phyloP scores from a whole-genome alignment of 2,888 invertebrate species.

The Heliconius cydno region DNA sequence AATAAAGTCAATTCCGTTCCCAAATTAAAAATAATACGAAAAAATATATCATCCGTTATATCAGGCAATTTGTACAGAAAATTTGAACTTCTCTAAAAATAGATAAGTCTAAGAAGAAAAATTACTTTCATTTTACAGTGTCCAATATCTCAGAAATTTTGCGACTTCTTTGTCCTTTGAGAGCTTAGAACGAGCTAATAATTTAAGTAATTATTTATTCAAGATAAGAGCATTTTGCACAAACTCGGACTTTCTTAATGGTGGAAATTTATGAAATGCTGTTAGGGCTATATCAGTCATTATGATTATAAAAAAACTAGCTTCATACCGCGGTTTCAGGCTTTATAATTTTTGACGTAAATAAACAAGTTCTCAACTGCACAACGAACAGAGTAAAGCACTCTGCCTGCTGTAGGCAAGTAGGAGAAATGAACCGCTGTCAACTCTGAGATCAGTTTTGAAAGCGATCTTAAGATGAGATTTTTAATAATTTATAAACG shows the following conservation, averaged over 20 bases:
- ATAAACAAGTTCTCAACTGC: no score
- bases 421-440: no score
- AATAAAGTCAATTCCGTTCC: no score
- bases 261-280: constrained; percentile 32
- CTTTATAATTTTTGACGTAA: no score
- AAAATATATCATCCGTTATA: background rate
- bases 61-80: background rate
- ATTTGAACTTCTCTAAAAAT: background rate
- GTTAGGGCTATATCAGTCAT: constrained; percentile 9
- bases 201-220: constrained; percentile 47
- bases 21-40: no score
- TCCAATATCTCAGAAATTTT: constrained; percentile 33
- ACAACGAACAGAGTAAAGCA: no score
- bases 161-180: constrained; percentile 35
- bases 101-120: constrained; percentile 26
- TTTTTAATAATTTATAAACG: no score
- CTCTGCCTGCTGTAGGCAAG: no score
- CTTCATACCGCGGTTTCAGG: background rate
- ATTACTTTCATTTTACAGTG: constrained; percentile 35
- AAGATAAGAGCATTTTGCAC: constrained; percentile 42
- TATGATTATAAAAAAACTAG: background rate
- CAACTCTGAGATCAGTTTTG: no score
- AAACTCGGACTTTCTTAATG: constrained; percentile 34
- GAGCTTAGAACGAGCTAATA: constrained; percentile 41
- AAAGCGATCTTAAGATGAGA: no score